Evolutionary conservation across 2,888 invertebrate genomes (phyloP).

Genomic region (Cremastobaeus sp.): DNA sequence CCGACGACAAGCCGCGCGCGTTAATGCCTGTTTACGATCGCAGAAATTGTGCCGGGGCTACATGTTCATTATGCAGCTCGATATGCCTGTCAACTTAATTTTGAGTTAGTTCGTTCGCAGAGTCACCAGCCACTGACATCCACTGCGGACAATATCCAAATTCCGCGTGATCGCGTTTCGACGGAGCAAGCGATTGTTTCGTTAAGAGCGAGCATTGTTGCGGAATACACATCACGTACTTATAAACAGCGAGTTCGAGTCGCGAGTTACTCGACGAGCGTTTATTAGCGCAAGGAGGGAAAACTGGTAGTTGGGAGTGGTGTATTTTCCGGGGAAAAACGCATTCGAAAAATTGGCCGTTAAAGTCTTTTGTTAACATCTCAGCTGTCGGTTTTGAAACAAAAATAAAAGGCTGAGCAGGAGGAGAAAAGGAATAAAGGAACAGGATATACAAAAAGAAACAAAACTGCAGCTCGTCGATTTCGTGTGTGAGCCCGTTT

Average conservation of each 20-base stretch:
- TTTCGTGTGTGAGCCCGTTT: constrained; percentile 7
- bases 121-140: constrained; percentile 23
- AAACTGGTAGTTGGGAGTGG: too few species aligned
- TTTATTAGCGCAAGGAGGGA: too few species aligned
- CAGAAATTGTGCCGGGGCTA: constrained; percentile 31
- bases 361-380: too few species aligned
- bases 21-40: constrained; percentile 51
- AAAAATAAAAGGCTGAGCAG: too few species aligned
- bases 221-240: too few species aligned
- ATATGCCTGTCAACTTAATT: constrained; percentile 48
- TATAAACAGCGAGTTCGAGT: too few species aligned
- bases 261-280: too few species aligned
- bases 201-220: not conserved
- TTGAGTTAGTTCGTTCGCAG: constrained; percentile 33
- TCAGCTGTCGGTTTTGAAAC: too few species aligned
- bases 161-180: not conserved
- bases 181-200: constrained; percentile 4
- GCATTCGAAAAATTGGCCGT: too few species aligned
- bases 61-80: constrained; percentile 44
- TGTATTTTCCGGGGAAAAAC: too few species aligned
- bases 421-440: not conserved
- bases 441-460: not conserved
- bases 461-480: constrained; percentile 17
- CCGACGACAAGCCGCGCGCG: constrained; percentile 37
- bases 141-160: constrained; percentile 28